Base-by-base conservation (phyloP, 1,140 invertebrate genomes). In the Aricia agestis region DNA sequence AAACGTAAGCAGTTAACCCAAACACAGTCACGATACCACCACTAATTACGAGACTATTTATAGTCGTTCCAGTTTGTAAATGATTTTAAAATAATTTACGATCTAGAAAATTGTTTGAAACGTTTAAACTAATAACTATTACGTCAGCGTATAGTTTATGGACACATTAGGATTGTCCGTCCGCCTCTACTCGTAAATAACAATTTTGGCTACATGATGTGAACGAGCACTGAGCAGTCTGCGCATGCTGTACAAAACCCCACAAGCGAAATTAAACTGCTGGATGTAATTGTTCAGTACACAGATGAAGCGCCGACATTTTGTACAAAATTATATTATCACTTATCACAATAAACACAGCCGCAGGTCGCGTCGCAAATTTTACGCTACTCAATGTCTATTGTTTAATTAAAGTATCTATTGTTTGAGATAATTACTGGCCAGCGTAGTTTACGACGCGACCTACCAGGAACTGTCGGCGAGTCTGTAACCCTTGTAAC, bases 91-190 rank as follows among this genome's bases (percentile, higher is more conserved):
- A n/a, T 59, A 9, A 59, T 59, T 59, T 59, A 63, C 17, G 59
- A 63, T 25, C n/a, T 25, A 63, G 18, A 18, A 63, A 63, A 63
- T 63, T 63, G 59, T 63, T 63, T 25, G 10, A 63, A 63, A 63
- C 59, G 18, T 63, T 63, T 13, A 10, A 25, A 63, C 1, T 63
- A 63, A 59, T 18, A 63, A 52, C 45, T 52, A 25, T 63, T 63
- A 25, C 59, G 59, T 63, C 59, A 63, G 6, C 17, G 59, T 15
- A 13, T 52, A 4, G 11, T 52, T 52, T 13, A 13, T 52, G 11
- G 45, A 52, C 9, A 52, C 45, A 9, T 52, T 52, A 15, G 45
- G 10, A 15, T 13, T 52, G 45, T 13, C 25, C 36, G 1, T 36
- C 45, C 9, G 11, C 10, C 45, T 1, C 45, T 15, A 4, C 45